phyloP scores from a whole-genome alignment of 2,888 invertebrate species.

The Conchocele bisecta region DNA sequence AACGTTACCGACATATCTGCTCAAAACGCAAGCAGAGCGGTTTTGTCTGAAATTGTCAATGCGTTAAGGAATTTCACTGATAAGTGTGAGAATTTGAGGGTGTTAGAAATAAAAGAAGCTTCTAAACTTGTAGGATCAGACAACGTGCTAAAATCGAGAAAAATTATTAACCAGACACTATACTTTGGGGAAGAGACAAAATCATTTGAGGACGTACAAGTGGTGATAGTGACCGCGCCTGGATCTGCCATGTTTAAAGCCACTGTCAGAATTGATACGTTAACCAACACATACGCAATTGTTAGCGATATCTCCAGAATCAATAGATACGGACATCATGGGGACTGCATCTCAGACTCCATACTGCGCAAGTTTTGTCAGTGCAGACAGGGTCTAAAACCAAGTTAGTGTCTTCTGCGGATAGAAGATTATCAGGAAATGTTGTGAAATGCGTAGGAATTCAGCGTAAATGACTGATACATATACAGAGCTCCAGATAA shows the following conservation, averaged over 20 bases:
- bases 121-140: constrained; percentile 83
- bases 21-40: constrained; percentile 85
- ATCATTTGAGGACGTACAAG: constrained; percentile 83
- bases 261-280: constrained; percentile 85
- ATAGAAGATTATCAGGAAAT: too few species aligned
- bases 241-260: constrained; percentile 91
- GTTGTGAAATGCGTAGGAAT: too few species aligned
- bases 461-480: too few species aligned
- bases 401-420: too few species aligned
- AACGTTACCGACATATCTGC: constrained; percentile 85
- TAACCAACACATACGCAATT: constrained; percentile 83
- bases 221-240: constrained; percentile 87
- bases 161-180: constrained; percentile 32
- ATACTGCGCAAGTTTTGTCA: constrained; percentile 81
- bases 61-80: constrained; percentile 83
- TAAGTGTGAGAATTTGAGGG: constrained; percentile 83
- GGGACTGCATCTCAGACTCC: constrained; percentile 79
- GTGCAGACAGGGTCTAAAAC: too few species aligned
- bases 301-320: constrained; percentile 86
- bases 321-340: constrained; percentile 82
- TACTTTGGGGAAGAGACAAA: constrained; percentile 47
- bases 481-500: too few species aligned
- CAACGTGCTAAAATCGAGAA: constrained; percentile 52
- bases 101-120: constrained; percentile 87
- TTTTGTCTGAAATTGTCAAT: constrained; percentile 88